Evolutionary conservation across 2,113 vertebrate species (phyloP).

Genomic region (Chionomys nivalis): DNA sequence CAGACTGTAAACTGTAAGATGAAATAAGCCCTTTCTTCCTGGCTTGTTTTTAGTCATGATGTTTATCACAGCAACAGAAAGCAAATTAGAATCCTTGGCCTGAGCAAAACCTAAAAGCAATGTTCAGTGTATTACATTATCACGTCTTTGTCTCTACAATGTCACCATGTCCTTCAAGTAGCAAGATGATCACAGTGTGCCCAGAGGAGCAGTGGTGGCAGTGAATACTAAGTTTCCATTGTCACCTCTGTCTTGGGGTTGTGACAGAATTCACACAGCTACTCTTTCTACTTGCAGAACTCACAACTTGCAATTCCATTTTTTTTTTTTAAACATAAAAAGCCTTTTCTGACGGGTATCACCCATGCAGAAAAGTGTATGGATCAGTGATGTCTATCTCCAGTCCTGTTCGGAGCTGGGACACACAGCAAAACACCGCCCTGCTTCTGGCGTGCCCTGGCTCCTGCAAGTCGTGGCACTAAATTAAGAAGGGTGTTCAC

Average conservation of each 20-base stretch:
- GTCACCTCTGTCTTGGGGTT: neutral
- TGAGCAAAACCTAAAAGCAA: neutral
- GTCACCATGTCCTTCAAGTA: neutral
- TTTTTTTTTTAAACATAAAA: slow-evolving; percentile 28
- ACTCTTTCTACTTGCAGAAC: neutral
- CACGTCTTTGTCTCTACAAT: neutral
- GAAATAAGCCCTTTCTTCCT: neutral
- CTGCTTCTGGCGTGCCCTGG: neutral
- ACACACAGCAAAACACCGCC: neutral
- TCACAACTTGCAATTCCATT: neutral
- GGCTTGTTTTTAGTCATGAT: neutral
- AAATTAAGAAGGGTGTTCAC: neutral
- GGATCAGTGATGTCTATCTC: neutral
- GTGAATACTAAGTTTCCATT: neutral
- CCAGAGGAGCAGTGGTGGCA: neutral
- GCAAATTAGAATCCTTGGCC: neutral
- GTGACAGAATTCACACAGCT: neutral
- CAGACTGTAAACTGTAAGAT: neutral
- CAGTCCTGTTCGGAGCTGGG: neutral
- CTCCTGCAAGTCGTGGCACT: neutral
- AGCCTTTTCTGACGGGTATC: neutral
- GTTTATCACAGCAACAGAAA: neutral
- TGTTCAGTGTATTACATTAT: neutral
- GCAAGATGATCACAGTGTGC: no score
- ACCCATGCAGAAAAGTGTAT: neutral